phyloP scores from a whole-genome alignment of 2,797 vertebrate species.

The Megalops cyprinoides region DNA sequence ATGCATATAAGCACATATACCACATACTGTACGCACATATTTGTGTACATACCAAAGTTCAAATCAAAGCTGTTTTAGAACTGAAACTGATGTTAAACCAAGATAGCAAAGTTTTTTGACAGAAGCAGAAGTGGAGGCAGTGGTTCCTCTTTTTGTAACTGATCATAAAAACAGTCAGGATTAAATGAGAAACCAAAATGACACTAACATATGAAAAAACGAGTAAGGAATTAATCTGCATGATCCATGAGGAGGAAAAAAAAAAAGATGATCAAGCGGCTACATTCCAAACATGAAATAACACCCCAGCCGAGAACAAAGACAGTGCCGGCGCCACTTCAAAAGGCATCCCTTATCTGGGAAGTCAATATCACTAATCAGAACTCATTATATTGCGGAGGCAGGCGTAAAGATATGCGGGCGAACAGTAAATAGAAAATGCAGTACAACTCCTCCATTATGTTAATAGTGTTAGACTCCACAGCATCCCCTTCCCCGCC shows the following conservation, averaged over 20 bases:
- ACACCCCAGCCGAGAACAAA: constrained; percentile 37
- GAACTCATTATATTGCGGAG: constrained; percentile 45
- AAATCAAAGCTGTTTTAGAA: neutral
- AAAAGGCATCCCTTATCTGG: constrained; percentile 43
- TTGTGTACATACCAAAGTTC: too few relatives aligned
- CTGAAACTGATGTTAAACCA: neutral
- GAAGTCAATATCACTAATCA: constrained; percentile 47
- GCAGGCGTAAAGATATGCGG: constrained; percentile 23
- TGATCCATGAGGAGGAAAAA: constrained; percentile 17
- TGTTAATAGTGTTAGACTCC: constrained; percentile 28
- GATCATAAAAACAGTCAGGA: constrained; percentile 6
- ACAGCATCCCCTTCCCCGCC: neutral
- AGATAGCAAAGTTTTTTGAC: neutral
- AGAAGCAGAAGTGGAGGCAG: neutral
- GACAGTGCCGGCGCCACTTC: constrained; percentile 30
- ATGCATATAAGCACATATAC: too few relatives aligned
- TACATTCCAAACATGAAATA: constrained; percentile 44
- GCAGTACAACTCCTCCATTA: constrained; percentile 15
- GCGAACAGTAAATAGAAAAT: constrained; percentile 25
- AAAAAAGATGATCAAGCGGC: constrained; percentile 23
- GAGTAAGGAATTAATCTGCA: constrained; percentile 34
- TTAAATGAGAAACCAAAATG: constrained; percentile 37
- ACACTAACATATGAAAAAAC: constrained; percentile 31
- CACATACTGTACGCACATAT: too few relatives aligned
- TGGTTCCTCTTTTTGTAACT: neutral